Evolutionary conservation across 2,113 vertebrate genomes (phyloP), one percentile per base, ranked within the genome.

Genomic region (Bostrychus sinensis): DNA sequence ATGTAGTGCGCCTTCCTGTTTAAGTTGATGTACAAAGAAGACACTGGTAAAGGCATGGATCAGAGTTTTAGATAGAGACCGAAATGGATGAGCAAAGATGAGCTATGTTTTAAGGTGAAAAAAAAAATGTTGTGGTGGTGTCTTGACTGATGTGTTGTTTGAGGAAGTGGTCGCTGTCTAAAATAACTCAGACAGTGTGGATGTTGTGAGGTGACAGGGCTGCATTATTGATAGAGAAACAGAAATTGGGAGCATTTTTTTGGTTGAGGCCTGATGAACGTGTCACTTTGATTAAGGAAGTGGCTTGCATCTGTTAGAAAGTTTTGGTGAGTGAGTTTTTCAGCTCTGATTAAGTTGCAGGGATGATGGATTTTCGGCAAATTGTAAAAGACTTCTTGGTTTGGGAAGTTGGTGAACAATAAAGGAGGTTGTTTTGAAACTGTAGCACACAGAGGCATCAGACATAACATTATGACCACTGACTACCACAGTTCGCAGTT

Each of bases 291-390:
- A 55, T 51, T 51, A 51, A 51, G 48, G 48, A 51, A 51, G 48
- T 51, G 48, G 48, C 48, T 28, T 51, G 48, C 48, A 51, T 51
- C 48, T 51, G 48, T 51, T 51, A 51, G 28, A 51, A 51, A 30
- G 48, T 51, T 28, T 30, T 28, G 48, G 48, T 30, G 48, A 8
- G 1, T 7, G 48, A 51, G 46, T 32, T 26, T 45, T 63, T 34
- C 58, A 57, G 28, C 7, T 3, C 53, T 55, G 28, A 55, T 30
- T 55, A 28, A 55, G 32, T 19, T 20, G 53, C 53, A 36, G 10
- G n/a, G 32, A 32, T 36, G 30, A 30, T 25, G 26, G 48, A 10
- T 7, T 30, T 23, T 30, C 28, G 48, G 25, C 23, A 30, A 51
- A n/a, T 30, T 30, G 48, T 51, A 17, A 23, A n/a, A 23, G 14